Evolutionary conservation across 2,888 invertebrate species (phyloP).

Genomic region (Anthrax anthrax): DNA sequence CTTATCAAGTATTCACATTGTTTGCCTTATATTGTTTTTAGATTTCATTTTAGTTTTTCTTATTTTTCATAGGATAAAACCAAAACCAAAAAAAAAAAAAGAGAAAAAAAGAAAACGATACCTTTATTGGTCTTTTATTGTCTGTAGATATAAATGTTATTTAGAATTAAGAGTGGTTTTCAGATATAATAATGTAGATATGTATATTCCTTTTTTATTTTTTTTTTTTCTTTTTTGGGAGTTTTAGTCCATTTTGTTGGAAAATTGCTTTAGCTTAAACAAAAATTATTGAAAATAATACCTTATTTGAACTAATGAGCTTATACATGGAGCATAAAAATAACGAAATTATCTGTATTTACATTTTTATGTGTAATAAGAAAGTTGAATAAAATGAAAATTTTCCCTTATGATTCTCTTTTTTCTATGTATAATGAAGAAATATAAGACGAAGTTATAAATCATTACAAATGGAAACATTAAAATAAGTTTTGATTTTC

Average conservation of each 20-base stretch:
- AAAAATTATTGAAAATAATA: slow-evolving; percentile 7
- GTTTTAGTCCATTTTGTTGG: not conserved
- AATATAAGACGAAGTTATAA: no score
- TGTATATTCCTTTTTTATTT: not conserved
- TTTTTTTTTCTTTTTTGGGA: not conserved
- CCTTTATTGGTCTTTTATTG: slow-evolving; percentile 6
- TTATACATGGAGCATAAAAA: no score
- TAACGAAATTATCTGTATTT: no score
- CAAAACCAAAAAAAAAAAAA: not conserved
- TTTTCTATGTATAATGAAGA: no score
- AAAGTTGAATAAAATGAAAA: no score
- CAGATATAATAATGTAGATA: not conserved
- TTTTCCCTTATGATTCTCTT: no score
- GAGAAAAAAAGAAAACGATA: not conserved
- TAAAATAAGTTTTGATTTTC: no score
- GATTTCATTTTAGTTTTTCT: not conserved
- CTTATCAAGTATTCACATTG: no score
- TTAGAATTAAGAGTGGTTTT: not conserved
- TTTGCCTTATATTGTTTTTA: no score
- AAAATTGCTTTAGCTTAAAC: not conserved
- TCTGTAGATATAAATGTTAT: slow-evolving; percentile 6
- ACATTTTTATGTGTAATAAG: no score
- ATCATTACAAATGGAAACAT: no score
- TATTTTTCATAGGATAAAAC: slow-evolving; percentile 1
- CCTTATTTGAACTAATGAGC: slow-evolving; percentile 4